Conservation (phyloP, 1,140 invertebrate species). For the Bradysia coprophila region DNA sequence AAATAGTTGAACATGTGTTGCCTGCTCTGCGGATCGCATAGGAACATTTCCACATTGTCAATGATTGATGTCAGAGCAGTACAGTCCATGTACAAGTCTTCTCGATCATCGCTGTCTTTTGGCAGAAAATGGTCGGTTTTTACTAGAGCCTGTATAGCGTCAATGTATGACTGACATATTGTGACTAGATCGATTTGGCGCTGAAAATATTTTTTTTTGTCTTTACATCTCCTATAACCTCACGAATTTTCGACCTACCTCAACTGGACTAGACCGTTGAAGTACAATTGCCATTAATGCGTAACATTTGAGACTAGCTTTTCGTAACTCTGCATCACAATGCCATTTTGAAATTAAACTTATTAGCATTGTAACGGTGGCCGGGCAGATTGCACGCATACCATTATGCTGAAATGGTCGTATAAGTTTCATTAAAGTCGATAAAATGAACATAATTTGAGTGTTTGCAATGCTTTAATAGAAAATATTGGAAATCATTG, state of each 20-base stretch:
- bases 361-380: slow-evolving; percentile 36
- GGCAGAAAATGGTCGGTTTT: slow-evolving; percentile 14
- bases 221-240: slow-evolving; percentile 8
- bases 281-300: slow-evolving; percentile 34
- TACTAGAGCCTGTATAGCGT: slow-evolving; percentile 18
- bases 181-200: slow-evolving; percentile 37
- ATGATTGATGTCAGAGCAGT: slow-evolving; percentile 12
- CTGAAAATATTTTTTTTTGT: no score
- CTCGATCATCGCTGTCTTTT: slow-evolving; percentile 6
- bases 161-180: slow-evolving; percentile 32
- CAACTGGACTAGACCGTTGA: slow-evolving; percentile 33
- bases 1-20: slow-evolving; percentile 12
- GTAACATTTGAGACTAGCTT: slow-evolving; percentile 31
- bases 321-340: slow-evolving; percentile 19
- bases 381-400: slow-evolving; percentile 36
- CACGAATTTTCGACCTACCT: no score
- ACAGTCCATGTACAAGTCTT: slow-evolving; percentile 14
- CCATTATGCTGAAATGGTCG: slow-evolving; percentile 34
- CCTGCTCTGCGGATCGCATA: slow-evolving; percentile 4
- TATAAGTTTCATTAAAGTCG: no score
- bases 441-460: no score
- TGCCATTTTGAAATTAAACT: slow-evolving; percentile 25
- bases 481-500: no score
- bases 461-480: no score
- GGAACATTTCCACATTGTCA: slow-evolving; percentile 12